Percentiles rank a stretch among this genome's conserved stretches.
phyloP scores from a whole-genome alignment of 2,888 invertebrate genomes.

The Ellobium chinense region DNA sequence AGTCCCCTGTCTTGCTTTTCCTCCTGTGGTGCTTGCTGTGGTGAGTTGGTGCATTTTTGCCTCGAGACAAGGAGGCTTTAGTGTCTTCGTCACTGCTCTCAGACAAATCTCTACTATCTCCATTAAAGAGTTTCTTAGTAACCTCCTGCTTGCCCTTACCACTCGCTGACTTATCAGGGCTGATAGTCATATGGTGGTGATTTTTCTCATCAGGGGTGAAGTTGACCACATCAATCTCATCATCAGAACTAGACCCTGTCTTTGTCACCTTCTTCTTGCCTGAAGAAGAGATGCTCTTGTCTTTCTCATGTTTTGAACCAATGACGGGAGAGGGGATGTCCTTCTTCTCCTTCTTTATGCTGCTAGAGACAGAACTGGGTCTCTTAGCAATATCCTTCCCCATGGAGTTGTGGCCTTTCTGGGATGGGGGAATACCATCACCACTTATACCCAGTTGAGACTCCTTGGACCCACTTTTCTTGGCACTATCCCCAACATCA shows the following conservation, averaged over 20 bases:
- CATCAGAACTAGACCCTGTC: constrained; percentile 42
- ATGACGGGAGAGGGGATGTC: neutral
- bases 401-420: neutral
- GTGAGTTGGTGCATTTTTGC: constrained; percentile 9
- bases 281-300: neutral
- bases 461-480: neutral
- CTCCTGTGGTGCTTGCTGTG: constrained; percentile 1
- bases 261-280: neutral
- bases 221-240: constrained; percentile 48
- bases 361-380: neutral
- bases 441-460: neutral
- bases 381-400: neutral
- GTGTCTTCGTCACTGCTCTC: constrained; percentile 25
- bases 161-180: neutral
- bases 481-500: neutral
- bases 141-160: constrained; percentile 4
- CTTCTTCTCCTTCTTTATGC: neutral
- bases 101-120: neutral
- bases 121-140: neutral
- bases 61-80: neutral
- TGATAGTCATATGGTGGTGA: constrained; percentile 26
- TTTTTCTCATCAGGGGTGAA: constrained; percentile 44
- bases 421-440: neutral
- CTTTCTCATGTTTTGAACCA: neutral
- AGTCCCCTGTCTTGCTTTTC: neutral